These are phyloP conservation scores for Lysandra coridon DNA, from an alignment of 2,888 invertebrate genomes.

Conservation along the genomic window DNA sequence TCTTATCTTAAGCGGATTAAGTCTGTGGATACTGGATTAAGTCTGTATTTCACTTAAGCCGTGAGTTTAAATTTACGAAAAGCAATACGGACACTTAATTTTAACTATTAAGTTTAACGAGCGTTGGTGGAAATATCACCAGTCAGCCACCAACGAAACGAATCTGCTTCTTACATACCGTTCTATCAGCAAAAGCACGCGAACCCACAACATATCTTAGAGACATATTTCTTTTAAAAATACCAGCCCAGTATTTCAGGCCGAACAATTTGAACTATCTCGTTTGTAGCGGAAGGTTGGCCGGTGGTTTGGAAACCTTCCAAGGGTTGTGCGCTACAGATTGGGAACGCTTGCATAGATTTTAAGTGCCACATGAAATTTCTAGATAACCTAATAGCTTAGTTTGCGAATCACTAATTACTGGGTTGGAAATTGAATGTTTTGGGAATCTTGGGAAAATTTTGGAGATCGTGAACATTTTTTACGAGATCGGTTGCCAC, in stretches of 20 bases:
- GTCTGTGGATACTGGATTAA: too few species aligned
- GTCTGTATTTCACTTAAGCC: too few species aligned
- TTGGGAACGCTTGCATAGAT: constrained; percentile 31
- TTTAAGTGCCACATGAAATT: constrained; percentile 32
- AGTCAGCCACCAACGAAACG: not conserved
- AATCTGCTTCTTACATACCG: not conserved
- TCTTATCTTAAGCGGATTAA: too few species aligned
- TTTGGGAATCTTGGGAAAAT: not conserved
- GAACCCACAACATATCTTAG: constrained; percentile 1
- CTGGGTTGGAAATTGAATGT: constrained; percentile 5
- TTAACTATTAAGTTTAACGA: too few species aligned
- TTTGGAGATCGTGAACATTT: too few species aligned
- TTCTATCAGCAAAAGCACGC: not conserved
- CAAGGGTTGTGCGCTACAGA: constrained; percentile 24
- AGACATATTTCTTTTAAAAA: constrained; percentile 23
- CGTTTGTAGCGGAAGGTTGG: constrained; percentile 25
- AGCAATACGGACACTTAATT: too few species aligned
- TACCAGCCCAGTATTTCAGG: not conserved
- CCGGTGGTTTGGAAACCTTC: constrained; percentile 29
- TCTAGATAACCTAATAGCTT: constrained; percentile 30
- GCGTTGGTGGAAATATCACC: not conserved
- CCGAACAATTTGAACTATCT: constrained; percentile 25
- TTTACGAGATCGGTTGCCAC: too few species aligned
- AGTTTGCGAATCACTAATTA: constrained; percentile 29
- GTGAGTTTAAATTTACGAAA: too few species aligned